Base-by-base conservation (phyloP, 23 tunicate species). In the Ascidia mentula region DNA sequence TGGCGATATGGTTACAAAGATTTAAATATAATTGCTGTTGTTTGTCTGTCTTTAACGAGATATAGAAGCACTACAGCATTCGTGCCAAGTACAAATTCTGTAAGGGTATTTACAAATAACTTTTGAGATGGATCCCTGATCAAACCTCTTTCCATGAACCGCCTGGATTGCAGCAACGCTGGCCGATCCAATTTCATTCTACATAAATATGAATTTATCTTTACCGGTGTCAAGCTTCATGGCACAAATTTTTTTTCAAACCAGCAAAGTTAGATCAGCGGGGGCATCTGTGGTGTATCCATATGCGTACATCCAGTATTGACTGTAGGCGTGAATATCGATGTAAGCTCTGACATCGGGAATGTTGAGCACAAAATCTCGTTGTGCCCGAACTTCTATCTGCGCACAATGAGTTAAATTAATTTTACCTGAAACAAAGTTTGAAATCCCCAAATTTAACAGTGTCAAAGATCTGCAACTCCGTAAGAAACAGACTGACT, bases 231-330 rank as follows among this genome's bases (percentile, higher is more conserved):
- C n/a, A n/a, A n/a, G n/a, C n/a, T n/a, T n/a, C n/a, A n/a, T n/a
- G 24, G 65, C 13, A 53, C 22, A 53, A 3, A 3, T 53, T 53
- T 53, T 53, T 5, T 53, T 53, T 53, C 13, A 20, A 20, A 71
- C 75, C 34, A 71, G 75, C 6, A 6, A 2, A 6, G 24, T 12
- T 28, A 28, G 18, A 18, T 71, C 75, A 3, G 34, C 75, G 24
- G 73, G 9, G 9, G 0, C 7, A 0, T 18, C 5, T 13, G 70
- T 40, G 28, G 89, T 78, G 46, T 80, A 90, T 31, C 82, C 97
- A 42, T 91, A 91, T 5, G 97, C 91, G 70, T 34, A 86, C 97
- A 91, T 91, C 97, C 97, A 91, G 59, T 59, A 81, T 72, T 91
- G 90, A 34, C 90, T 78, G 97, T 91, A 91, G 1, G 97, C 87